Evolutionary conservation across 92 coral and sea anemone species (phyloP), one percentile per base, ranked within the genome.

Genomic region (Epizoanthus scotinus): DNA sequence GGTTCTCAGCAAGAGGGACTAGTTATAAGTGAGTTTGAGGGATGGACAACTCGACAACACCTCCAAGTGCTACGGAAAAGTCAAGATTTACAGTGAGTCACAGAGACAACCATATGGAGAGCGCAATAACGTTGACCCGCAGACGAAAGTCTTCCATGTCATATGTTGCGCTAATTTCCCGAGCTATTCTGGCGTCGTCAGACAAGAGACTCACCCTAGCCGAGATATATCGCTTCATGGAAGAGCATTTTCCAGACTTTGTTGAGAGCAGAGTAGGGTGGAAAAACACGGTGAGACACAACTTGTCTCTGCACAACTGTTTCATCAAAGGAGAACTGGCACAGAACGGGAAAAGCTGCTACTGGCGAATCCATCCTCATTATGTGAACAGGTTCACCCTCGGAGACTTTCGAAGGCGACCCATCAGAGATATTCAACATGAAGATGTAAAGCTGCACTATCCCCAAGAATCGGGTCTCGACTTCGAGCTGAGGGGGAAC

Each of bases 201-300:
- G 86, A 84, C 34, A 84, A 86, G 80, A 84, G 84, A 59, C 67
- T 88, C 27, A 89, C 94, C 17, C 82, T 93, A 26, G 83, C 94
- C 13, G 89, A 93, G 68, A 91, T 93, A 47, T 93, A 93, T 61
- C 88, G 71, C 21, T 87, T 78, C 67, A 91, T 93, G 73, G 93
- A 88, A 86, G 67, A 73, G 52, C 73, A 77, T 59, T 93, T 77
- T 75, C 89, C 90, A 18, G 89, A 85, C 50, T 89, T 89, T 63
- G 89, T 93, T 25, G 75, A 87, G 25, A 74, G 86, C 57, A 87
- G 93, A 71, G 89, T 88, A 10, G 94, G 98, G 17, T 94, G 98
- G 98, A 91, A 91, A 73, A 94, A 94, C 93, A 94, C 98, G 21
- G 98, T 94, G n/a, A 89, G 98, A 34, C 98, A 94, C 70, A 94